Evolutionary conservation across 1,140 invertebrate species (phyloP).

Genomic region (Aphis gossypii): DNA sequence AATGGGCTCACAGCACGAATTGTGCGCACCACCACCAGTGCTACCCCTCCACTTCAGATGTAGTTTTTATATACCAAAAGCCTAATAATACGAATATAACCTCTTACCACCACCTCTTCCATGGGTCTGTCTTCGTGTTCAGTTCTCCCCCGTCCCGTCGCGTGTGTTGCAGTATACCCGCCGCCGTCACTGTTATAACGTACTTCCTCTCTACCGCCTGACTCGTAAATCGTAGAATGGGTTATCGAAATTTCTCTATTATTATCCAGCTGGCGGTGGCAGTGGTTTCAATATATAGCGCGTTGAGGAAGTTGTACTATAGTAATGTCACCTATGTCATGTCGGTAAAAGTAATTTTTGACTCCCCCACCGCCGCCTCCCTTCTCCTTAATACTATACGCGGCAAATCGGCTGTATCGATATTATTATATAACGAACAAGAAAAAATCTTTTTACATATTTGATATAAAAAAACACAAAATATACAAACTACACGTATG

Average conservation of each 20-base stretch:
- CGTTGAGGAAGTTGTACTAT: neutral
- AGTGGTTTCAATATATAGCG: neutral
- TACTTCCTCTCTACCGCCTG: neutral
- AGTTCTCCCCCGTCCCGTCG: neutral
- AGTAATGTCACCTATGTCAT: neutral
- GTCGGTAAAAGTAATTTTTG: neutral
- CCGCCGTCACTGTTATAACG: neutral
- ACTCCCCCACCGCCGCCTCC: too few species aligned
- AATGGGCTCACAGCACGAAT: slow-evolving; percentile 51
- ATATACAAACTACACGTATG: neutral
- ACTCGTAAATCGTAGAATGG: slow-evolving; percentile 4
- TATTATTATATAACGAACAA: neutral
- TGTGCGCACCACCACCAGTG: neutral
- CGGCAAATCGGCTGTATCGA: neutral
- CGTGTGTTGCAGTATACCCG: neutral
- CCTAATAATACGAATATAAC: slow-evolving; percentile 36
- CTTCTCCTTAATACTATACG: too few species aligned
- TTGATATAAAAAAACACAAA: neutral
- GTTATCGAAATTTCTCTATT: neutral
- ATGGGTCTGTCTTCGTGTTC: neutral
- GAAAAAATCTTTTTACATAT: neutral
- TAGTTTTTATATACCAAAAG: slow-evolving; percentile 23
- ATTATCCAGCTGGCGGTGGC: neutral
- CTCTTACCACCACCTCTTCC: neutral
- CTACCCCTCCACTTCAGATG: too few species aligned